Percentiles rank a stretch among this genome's conserved stretches.
Evolutionary conservation across 2,797 vertebrate genomes (phyloP).

Genomic region (Clarias pachynema): DNA sequence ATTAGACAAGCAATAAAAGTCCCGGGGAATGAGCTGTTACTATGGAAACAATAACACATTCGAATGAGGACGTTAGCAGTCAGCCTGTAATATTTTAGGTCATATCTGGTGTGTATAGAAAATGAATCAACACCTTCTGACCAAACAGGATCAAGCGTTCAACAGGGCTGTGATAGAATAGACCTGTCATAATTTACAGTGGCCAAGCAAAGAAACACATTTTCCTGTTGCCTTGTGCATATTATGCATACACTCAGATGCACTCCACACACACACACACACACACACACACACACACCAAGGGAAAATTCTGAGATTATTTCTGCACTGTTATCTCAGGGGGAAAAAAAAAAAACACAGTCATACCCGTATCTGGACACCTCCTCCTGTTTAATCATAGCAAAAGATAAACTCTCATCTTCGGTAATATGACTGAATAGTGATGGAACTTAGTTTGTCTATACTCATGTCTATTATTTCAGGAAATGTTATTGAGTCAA

Average conservation of each 20-base stretch:
- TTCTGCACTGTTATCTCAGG: background rate
- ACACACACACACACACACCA: background rate
- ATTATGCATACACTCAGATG: background rate
- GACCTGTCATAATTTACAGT: background rate
- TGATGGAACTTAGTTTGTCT: constrained; percentile 18
- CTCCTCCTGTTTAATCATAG: constrained; percentile 19
- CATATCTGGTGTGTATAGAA: background rate
- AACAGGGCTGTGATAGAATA: background rate
- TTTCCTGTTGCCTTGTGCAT: background rate
- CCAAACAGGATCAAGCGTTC: background rate
- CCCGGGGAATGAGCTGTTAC: background rate
- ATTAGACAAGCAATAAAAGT: background rate
- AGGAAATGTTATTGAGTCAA: constrained; percentile 2
- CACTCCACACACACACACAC: too few relatives aligned
- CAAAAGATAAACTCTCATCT: constrained; percentile 15
- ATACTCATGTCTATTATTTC: constrained; percentile 20
- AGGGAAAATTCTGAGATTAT: background rate
- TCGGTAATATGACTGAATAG: background rate
- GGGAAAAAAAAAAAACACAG: background rate
- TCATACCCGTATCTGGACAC: constrained; percentile 10
- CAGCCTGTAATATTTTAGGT: background rate
- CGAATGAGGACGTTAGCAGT: background rate
- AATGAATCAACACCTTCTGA: background rate
- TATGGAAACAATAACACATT: background rate
- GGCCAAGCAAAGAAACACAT: background rate